Evolutionary conservation across 2,113 vertebrate species (phyloP).

Genomic region (Shinisaurus crocodilurus): DNA sequence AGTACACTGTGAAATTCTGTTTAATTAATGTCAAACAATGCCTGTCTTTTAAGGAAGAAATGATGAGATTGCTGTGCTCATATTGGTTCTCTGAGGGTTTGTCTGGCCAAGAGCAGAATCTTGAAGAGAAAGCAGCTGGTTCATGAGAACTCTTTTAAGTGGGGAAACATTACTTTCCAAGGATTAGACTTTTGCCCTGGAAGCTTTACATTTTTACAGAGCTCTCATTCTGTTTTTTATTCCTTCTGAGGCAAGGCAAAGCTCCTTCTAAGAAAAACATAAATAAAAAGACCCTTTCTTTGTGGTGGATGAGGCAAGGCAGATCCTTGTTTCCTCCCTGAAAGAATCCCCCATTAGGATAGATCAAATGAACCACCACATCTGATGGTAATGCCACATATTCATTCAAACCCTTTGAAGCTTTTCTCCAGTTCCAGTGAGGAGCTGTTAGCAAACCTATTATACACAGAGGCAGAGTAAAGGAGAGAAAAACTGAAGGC

Average conservation of each 20-base stretch:
- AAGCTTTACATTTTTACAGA: slow-evolving; percentile 48
- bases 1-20: slow-evolving; percentile 24
- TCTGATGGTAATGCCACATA: neutral
- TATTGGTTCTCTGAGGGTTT: slow-evolving; percentile 39
- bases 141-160: slow-evolving; percentile 52
- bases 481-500: neutral
- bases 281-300: slow-evolving; percentile 17
- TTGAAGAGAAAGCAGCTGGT: slow-evolving; percentile 42
- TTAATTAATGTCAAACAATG: slow-evolving; percentile 32
- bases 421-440: neutral
- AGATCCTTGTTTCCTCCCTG: slow-evolving; percentile 25
- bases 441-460: neutral
- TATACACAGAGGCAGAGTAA: neutral
- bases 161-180: neutral
- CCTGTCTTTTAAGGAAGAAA: slow-evolving; percentile 24
- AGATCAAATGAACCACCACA: slow-evolving; percentile 3
- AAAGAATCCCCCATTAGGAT: slow-evolving; percentile 5
- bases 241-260: slow-evolving; percentile 38
- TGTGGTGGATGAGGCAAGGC: neutral
- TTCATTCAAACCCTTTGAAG: neutral
- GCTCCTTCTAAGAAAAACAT: slow-evolving; percentile 22
- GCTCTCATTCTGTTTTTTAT: slow-evolving; percentile 32
- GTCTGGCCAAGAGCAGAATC: slow-evolving; percentile 19
- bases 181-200: slow-evolving; percentile 28
- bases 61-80: neutral